Percentiles rank a stretch among this genome's conserved stretches.
phyloP scores from a whole-genome alignment of 2,113 vertebrate genomes.

The Rhabdornis inornatus region DNA sequence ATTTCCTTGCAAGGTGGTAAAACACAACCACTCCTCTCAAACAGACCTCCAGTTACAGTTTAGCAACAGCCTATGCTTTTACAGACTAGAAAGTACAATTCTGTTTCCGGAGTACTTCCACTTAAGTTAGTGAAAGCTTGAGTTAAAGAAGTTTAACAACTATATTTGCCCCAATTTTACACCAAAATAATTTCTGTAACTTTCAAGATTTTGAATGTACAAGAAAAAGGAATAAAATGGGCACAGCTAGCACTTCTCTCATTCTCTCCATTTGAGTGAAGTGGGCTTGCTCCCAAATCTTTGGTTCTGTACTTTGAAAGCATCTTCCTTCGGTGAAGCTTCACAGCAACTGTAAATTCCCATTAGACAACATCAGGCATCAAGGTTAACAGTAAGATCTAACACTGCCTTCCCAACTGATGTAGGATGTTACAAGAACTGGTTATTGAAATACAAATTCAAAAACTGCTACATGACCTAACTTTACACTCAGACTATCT shows the following conservation, averaged over 20 bases:
- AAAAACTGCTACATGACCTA: not conserved
- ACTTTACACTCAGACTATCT: not conserved
- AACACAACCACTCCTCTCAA: not conserved
- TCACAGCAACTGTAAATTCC: not conserved
- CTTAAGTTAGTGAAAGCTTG: not conserved
- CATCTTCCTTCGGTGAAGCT: rapidly evolving
- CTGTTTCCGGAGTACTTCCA: not conserved
- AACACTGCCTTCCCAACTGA: not conserved
- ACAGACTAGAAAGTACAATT: not conserved
- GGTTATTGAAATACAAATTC: not conserved
- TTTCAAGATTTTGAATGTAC: not conserved
- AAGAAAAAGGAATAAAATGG: not conserved
- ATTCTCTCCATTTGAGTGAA: not conserved
- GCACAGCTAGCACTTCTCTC: not conserved
- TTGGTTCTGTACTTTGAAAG: not conserved
- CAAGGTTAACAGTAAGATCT: not conserved
- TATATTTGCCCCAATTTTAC: not conserved
- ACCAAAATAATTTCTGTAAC: not conserved
- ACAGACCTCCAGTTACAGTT: not conserved
- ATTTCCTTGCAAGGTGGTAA: not conserved
- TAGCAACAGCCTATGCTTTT: not conserved
- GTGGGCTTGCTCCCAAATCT: not conserved
- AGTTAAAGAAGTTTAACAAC: not conserved
- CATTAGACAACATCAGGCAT: not conserved
- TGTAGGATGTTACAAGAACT: not conserved